Evolutionary conservation across 1,140 invertebrate genomes (phyloP).

Genomic region (Ceratosolen solmsi): DNA sequence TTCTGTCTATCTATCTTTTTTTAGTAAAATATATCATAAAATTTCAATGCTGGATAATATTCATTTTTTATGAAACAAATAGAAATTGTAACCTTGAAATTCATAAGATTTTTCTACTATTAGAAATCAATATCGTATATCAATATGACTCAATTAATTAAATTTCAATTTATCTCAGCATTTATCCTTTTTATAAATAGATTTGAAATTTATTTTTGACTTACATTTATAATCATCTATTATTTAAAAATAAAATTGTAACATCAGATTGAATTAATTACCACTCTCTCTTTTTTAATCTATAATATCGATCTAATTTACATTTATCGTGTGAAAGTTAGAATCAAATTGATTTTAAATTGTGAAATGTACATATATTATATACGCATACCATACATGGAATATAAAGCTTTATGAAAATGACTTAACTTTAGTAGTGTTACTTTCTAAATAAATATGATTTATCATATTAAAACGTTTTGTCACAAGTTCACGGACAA

Average conservation of each 20-base stretch:
- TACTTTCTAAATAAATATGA: background rate
- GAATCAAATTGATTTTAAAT: background rate
- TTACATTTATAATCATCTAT: background rate
- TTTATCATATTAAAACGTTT: background rate
- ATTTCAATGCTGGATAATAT: too few relatives aligned
- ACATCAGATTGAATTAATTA: background rate
- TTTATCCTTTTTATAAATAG: background rate
- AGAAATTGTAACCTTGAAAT: background rate
- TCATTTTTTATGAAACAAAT: too few relatives aligned
- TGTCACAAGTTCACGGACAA: too few relatives aligned
- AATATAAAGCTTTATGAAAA: background rate
- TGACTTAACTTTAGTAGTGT: background rate
- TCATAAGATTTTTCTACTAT: background rate
- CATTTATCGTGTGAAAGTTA: slow-evolving; percentile 10
- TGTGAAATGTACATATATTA: background rate
- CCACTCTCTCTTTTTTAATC: background rate
- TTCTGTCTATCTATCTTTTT: too few relatives aligned
- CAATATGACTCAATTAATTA: background rate
- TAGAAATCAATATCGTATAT: background rate
- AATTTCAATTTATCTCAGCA: background rate
- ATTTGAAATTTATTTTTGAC: background rate
- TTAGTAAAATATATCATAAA: too few relatives aligned
- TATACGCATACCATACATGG: background rate
- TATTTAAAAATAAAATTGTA: background rate
- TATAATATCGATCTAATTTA: background rate